Base-by-base conservation (phyloP, 2,888 invertebrate species). In the Stegophylla sp. region DNA sequence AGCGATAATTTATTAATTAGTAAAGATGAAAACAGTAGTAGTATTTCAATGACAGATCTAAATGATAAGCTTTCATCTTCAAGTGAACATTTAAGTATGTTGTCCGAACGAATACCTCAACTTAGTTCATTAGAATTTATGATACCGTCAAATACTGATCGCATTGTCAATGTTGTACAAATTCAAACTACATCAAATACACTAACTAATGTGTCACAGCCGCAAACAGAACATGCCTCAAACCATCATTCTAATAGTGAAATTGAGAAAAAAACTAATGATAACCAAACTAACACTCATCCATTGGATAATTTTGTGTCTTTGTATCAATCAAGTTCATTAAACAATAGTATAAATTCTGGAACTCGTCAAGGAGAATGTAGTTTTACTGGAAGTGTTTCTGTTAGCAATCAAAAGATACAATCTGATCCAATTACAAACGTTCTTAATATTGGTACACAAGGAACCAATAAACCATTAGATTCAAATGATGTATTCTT, bases 71-170 rank as follows among this genome's bases (percentile, higher is more conserved):
- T 15, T 17, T 23, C 2, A 45, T 7, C 12, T 45, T 13, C 12
- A 43, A 45, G n/a, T 2, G 43, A 77, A 28, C 67, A 69, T 77
- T 77, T 77, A 28, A 48, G 23, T 77, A 77, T 87, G 56, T 84
- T 89, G 41, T 86, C 88, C 26, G 88, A 88, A 73, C 88, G 88
- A 82, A 87, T 90, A 2, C 90, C 90, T 43, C 91, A 91, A 15
- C 86, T 91, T 83, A 88, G 89, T 82, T 88, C 89, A 67, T 86
- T 89, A 66, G 90, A 90, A 82, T 90, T 90, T 87, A 88, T 92
- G 82, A 87, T 88, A 56, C 91, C 91, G 1, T 86, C 86, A 13
- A 85, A 86, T 17, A 85, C 87, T 82, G 87, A 84, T 86, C 87
- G 85, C 10, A 87, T 89, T 10, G 89, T 90, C 0, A 89, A 91